Evolutionary conservation across 2,888 invertebrate genomes (phyloP).

Genomic region (Hemistola chrysoprasaria): DNA sequence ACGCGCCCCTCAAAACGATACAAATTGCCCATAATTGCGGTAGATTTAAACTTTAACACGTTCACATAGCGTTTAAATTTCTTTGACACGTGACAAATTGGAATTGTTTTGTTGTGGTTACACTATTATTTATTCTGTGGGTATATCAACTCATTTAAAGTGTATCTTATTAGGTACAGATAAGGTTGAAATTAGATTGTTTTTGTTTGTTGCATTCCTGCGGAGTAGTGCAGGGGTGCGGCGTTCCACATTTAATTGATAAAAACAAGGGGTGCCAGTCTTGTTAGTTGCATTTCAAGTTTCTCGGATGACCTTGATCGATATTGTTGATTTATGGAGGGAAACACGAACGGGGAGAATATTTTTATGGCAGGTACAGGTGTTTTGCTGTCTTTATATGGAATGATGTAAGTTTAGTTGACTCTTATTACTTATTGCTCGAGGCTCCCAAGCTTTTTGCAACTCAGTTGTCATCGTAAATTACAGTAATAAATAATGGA

Average conservation of each 20-base stretch:
- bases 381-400: slow-evolving; percentile 4
- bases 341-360: slow-evolving; percentile 9
- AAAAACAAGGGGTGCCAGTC: slow-evolving; percentile 51
- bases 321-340: slow-evolving; percentile 25
- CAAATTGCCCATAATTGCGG: slow-evolving; percentile 44
- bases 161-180: not conserved
- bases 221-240: slow-evolving; percentile 39
- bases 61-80: slow-evolving; percentile 52
- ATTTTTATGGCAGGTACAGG: slow-evolving; percentile 4
- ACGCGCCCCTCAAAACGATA: slow-evolving; percentile 46
- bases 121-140: not conserved
- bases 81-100: slow-evolving; percentile 40
- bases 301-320: slow-evolving; percentile 28
- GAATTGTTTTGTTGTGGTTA: slow-evolving; percentile 25
- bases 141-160: no score
- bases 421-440: no score
- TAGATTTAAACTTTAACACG: slow-evolving; percentile 52
- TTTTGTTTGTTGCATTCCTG: slow-evolving; percentile 39
- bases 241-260: slow-evolving; percentile 59
- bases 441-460: no score
- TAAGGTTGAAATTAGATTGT: slow-evolving; percentile 4
- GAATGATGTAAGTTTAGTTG: no score
- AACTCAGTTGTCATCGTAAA: no score
- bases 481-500: no score
- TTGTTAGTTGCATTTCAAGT: no score